Evolutionary conservation across 53 echinoderm and acorn worm genomes (phyloP).

Genomic region (Apostichopus leukothele): DNA sequence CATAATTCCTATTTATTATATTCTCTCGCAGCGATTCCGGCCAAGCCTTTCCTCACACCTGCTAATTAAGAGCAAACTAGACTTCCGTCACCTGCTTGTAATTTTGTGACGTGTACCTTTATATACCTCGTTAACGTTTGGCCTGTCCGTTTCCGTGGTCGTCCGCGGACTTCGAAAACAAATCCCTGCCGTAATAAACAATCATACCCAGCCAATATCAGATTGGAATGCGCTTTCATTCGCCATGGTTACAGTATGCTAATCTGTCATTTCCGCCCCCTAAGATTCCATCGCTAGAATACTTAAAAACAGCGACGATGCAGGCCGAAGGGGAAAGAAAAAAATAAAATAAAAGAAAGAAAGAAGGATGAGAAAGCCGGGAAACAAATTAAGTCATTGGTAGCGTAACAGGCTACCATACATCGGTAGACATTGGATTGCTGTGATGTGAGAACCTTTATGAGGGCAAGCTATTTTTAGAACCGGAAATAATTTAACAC

Average conservation of each 20-base stretch:
- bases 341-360: background rate
- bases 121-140: too few relatives aligned
- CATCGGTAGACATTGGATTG: background rate
- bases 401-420: background rate
- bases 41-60: background rate
- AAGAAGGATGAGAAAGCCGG: background rate
- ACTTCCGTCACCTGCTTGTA: background rate
- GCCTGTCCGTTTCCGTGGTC: too few relatives aligned
- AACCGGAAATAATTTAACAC: constrained; percentile 47
- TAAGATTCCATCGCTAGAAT: background rate
- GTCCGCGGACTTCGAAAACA: background rate
- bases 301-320: constrained; percentile 7
- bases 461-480: constrained; percentile 38
- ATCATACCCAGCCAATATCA: background rate
- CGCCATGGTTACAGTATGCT: background rate
- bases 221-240: background rate
- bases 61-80: background rate
- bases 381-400: background rate
- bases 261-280: constrained; percentile 33
- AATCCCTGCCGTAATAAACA: background rate
- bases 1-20: too few relatives aligned
- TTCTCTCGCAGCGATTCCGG: too few relatives aligned
- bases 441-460: background rate
- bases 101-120: background rate
- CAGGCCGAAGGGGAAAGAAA: background rate